Evolutionary conservation across 2,888 invertebrate genomes (phyloP).

Genomic region (Cryptocephalus moraei): DNA sequence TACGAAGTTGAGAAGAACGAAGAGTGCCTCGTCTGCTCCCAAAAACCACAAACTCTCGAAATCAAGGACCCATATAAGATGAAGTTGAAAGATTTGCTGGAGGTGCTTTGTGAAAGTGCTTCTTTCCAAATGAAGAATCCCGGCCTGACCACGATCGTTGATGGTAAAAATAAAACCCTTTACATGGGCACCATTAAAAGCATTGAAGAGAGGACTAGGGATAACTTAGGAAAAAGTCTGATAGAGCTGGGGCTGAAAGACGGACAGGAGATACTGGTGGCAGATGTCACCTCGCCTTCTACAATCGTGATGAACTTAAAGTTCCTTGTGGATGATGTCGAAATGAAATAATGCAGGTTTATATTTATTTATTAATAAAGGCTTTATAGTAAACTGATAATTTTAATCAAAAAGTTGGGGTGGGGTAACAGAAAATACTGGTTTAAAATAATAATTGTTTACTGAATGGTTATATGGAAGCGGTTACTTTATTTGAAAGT

Average conservation of each 20-base stretch:
- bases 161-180: conserved; percentile 81
- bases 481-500: no score
- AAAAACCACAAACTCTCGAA: conserved; percentile 52
- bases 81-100: conserved; percentile 72
- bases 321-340: conserved; percentile 41
- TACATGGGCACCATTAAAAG: conserved; percentile 89
- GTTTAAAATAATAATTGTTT: no score
- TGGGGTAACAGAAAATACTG: no score
- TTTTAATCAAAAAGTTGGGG: no score
- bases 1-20: conserved; percentile 83
- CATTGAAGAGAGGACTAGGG: conserved; percentile 80
- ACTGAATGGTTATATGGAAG: no score
- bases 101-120: conserved; percentile 63
- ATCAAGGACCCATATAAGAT: conserved; percentile 53
- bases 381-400: no score
- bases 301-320: conserved; percentile 68
- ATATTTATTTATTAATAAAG: no score
- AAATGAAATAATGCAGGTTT: conserved; percentile 35
- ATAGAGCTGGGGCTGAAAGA: conserved; percentile 74
- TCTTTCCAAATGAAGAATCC: conserved; percentile 89
- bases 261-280: conserved; percentile 80
- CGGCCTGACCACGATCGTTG: conserved; percentile 68
- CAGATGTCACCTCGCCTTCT: conserved; percentile 83
- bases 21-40: conserved; percentile 84
- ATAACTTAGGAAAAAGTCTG: conserved; percentile 80